phyloP scores from a whole-genome alignment of 2,113 vertebrate species.

The Acrocephalus arundinaceus region DNA sequence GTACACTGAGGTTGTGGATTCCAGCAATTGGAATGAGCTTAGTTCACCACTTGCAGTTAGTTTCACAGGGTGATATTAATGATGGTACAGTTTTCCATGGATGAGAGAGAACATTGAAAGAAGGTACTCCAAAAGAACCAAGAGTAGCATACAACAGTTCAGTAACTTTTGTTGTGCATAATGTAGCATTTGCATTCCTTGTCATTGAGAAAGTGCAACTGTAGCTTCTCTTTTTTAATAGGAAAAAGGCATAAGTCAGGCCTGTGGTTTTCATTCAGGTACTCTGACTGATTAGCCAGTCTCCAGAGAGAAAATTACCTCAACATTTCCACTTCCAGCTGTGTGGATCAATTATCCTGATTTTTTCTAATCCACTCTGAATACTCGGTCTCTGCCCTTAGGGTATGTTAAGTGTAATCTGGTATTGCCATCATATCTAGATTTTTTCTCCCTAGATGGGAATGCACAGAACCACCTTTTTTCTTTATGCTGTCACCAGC shows the following conservation, averaged over 20 bases:
- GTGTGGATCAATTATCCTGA: slow-evolving; percentile 42
- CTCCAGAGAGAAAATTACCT: slow-evolving; percentile 55
- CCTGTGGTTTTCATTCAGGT: slow-evolving; percentile 62
- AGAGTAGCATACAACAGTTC: slow-evolving; percentile 11
- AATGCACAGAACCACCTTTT: slow-evolving; percentile 42
- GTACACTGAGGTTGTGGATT: background rate
- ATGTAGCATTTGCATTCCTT: slow-evolving; percentile 15
- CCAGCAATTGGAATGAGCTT: slow-evolving; percentile 29
- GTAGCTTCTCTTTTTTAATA: slow-evolving; percentile 1
- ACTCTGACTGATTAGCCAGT: slow-evolving; percentile 37
- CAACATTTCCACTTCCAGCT: slow-evolving; percentile 53
- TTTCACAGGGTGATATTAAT: slow-evolving; percentile 32
- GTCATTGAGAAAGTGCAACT: slow-evolving; percentile 42
- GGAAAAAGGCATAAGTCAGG: slow-evolving; percentile 12
- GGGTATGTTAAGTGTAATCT: slow-evolving; percentile 36
- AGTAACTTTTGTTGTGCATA: slow-evolving; percentile 13
- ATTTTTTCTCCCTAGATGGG: slow-evolving; percentile 6
- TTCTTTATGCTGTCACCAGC: background rate
- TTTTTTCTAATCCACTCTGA: slow-evolving; percentile 16
- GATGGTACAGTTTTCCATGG: background rate
- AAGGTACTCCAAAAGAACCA: slow-evolving; percentile 4
- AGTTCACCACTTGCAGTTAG: background rate
- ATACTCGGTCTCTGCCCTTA: slow-evolving; percentile 16
- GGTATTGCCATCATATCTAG: slow-evolving; percentile 17
- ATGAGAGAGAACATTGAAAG: slow-evolving; percentile 19